phyloP scores from a whole-genome alignment of 2,113 vertebrate species.

The Lagopus leucura region DNA sequence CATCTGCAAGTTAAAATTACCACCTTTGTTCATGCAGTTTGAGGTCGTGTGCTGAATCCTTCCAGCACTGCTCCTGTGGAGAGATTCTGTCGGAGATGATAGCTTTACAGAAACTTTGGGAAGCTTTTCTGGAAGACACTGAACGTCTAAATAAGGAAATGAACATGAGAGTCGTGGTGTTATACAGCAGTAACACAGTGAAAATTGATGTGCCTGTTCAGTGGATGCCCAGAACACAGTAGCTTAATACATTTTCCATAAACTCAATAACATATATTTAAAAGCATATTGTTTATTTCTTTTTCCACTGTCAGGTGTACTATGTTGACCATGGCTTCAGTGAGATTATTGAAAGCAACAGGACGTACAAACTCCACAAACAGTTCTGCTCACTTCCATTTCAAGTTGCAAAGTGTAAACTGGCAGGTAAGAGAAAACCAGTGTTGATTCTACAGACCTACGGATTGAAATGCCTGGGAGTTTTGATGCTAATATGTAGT shows the following conservation, averaged over 20 bases:
- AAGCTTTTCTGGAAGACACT: background rate
- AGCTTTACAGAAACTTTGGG: background rate
- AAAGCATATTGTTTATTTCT: background rate
- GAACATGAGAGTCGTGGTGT: background rate
- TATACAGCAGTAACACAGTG: background rate
- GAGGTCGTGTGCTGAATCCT: background rate
- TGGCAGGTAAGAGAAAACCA: slow-evolving; percentile 87
- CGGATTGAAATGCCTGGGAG: background rate
- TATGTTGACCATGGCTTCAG: slow-evolving; percentile 92
- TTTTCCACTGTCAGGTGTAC: slow-evolving; percentile 80
- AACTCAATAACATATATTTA: background rate
- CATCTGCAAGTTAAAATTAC: background rate
- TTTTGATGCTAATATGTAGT: background rate
- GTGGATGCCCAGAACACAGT: background rate
- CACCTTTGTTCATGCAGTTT: background rate
- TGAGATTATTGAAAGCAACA: slow-evolving; percentile 79
- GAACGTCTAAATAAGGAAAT: background rate
- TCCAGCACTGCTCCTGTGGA: background rate
- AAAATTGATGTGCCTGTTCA: background rate
- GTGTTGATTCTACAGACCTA: background rate
- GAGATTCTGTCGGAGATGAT: background rate
- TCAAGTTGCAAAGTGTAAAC: slow-evolving; percentile 88
- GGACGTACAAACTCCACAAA: slow-evolving; percentile 81
- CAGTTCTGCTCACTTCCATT: slow-evolving; percentile 86
- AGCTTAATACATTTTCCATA: background rate